Evolutionary conservation across 2,113 vertebrate species (phyloP), one percentile per base, ranked within the genome.

Genomic region (Myotis brandtii): DNA sequence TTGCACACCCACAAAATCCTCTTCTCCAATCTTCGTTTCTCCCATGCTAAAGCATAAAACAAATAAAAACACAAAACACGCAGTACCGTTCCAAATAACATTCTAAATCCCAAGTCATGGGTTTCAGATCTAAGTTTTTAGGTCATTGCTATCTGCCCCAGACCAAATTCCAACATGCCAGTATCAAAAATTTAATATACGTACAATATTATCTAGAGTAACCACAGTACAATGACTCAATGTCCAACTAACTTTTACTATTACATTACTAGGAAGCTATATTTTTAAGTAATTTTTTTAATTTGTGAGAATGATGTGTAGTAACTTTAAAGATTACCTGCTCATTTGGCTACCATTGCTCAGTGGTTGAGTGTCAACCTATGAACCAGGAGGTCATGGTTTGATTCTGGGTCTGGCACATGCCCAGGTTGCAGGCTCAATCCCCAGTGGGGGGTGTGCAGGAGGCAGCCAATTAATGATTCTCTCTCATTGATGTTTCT

Each of bases 211-310:
- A 4, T 46, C 30, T 30, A 77, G 40, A 32, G 37, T 82, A 37
- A 76, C 40, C 18, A 16, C 27, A 27, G 17, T 87, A 30, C 72
- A 69, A 77, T 64, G 21, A 18, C 21, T 20, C 75, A 52, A 25
- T 20, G 14, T n/a, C 46, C 32, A 72, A 4, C 67, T 52, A 34
- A 77, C 48, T 77, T 86, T 43, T 76, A 1, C 83, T 93, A 8
- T 86, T 40, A 73, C 7, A 62, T 69, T 27, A 73, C 20, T 34
- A 9, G 34, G 54, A 86, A 76, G 73, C 88, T 93, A 67, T 75
- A 77, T 86, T 56, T 70, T 94, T 73, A 85, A 81, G 43, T 34
- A n/a, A 32, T 46, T 79, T 80, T 80, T 90, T 85, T 27, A 87
- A 67, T 91, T 85, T 84, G 0, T 66, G 77, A 87, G 37, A 76